These are phyloP conservation scores for Zaprionus davidi DNA, from an alignment of 1,140 invertebrate species.

Conservation along the genomic window DNA sequence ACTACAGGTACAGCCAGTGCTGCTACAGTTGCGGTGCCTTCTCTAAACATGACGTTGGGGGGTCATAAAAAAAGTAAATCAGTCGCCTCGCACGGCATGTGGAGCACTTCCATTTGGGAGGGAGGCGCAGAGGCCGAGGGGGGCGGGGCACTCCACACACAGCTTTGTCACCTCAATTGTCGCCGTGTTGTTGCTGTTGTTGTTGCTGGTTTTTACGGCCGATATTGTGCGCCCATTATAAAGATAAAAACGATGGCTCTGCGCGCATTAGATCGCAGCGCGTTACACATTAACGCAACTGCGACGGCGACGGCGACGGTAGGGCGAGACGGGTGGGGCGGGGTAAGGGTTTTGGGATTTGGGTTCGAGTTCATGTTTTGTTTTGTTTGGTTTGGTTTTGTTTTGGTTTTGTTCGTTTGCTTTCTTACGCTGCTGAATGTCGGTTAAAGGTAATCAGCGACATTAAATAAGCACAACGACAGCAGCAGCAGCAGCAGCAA, in stretches of 20 bases:
- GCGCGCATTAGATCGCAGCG: conserved; percentile 20
- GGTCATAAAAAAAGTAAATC: conserved; percentile 52
- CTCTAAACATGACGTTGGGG: conserved; percentile 40
- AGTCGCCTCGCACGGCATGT: conserved; percentile 29
- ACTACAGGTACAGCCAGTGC: neutral
- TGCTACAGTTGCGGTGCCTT: conserved; percentile 7
- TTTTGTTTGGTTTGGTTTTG: conserved; percentile 51
- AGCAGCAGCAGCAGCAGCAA: neutral
- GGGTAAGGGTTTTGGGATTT: conserved; percentile 2
- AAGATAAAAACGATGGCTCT: conserved; percentile 65
- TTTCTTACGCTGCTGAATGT: conserved; percentile 38
- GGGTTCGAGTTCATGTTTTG: conserved; percentile 1
- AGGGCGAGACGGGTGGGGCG: neutral
- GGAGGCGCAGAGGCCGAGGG: neutral
- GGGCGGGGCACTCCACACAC: conserved; percentile 17
- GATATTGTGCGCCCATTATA: conserved; percentile 79
- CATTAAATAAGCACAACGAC: conserved; percentile 68
- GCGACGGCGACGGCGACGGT: neutral
- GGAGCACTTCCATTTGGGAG: conserved; percentile 45
- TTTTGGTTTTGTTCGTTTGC: conserved; percentile 50
- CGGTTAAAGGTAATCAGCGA: conserved; percentile 76
- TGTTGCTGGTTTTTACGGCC: conserved; percentile 67
- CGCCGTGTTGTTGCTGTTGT: conserved; percentile 20
- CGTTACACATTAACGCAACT: conserved; percentile 28
- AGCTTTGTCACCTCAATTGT: conserved; percentile 75